Percentiles rank a stretch among this genome's conserved stretches.
Conservation (phyloP, 92 coral and sea anemone genomes). For the Chrysogorgia sp. region DNA sequence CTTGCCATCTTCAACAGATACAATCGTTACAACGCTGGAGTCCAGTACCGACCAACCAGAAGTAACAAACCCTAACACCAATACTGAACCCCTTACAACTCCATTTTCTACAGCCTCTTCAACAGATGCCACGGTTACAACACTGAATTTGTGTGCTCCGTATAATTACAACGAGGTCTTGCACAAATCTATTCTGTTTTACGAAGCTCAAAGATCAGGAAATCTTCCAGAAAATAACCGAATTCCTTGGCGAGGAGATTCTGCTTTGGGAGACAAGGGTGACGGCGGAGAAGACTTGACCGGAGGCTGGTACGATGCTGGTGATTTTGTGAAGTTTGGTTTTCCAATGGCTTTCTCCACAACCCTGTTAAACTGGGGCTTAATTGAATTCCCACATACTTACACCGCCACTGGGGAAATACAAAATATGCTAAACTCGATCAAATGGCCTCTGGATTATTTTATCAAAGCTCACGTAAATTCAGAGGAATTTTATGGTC, state of each 20-base stretch:
- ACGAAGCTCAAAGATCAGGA: slow-evolving; percentile 38
- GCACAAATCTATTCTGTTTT: slow-evolving; percentile 72
- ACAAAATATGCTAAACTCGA: slow-evolving; percentile 63
- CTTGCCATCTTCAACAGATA: background rate
- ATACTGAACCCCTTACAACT: background rate
- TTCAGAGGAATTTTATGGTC: slow-evolving; percentile 80
- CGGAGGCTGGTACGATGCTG: slow-evolving; percentile 96
- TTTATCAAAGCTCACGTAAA: slow-evolving; percentile 86
- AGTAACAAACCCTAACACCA: background rate
- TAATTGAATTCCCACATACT: slow-evolving; percentile 72
- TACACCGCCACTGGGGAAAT: slow-evolving; percentile 79
- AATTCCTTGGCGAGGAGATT: slow-evolving; percentile 19
- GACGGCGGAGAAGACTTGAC: slow-evolving; percentile 64
- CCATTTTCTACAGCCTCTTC: background rate
- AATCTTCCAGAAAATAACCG: slow-evolving; percentile 17
- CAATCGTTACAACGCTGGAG: background rate
- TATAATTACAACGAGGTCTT: slow-evolving; percentile 68
- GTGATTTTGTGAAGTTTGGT: slow-evolving; percentile 92
- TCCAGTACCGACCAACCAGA: slow-evolving; percentile 13
- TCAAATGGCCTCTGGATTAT: slow-evolving; percentile 90
- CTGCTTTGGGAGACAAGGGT: slow-evolving; percentile 17
- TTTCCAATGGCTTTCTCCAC: slow-evolving; percentile 89
- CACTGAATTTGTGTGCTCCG: background rate
- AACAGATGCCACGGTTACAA: background rate
- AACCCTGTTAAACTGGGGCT: slow-evolving; percentile 86